These are phyloP conservation scores for Drosophila ustulata DNA, from an alignment of 2,888 invertebrate genomes.

Conservation along the genomic window DNA sequence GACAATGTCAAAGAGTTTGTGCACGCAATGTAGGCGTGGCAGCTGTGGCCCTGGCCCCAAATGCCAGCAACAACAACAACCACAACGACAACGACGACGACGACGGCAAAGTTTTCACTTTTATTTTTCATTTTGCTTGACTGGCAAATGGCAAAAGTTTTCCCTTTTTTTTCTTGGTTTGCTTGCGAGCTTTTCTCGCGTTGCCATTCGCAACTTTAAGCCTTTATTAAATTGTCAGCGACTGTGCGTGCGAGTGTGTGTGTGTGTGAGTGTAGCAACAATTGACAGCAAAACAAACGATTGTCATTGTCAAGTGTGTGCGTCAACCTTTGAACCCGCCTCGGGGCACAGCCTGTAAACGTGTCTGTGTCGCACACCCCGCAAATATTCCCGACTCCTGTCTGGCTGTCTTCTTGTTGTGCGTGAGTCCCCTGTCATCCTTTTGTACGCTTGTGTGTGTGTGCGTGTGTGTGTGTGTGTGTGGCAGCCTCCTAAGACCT, in stretches of 20 bases:
- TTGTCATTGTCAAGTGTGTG: conserved; percentile 80
- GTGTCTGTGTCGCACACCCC: conserved; percentile 23
- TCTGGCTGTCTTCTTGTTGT: conserved; percentile 7
- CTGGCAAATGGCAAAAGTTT: conserved; percentile 73
- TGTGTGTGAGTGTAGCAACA: conserved; percentile 53
- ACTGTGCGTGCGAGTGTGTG: conserved; percentile 6
- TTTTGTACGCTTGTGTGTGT: conserved; percentile 25
- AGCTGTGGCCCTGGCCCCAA: conserved; percentile 50
- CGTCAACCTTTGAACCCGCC: conserved; percentile 79
- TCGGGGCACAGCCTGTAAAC: conserved; percentile 39
- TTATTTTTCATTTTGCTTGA: conserved; percentile 55
- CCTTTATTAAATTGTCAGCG: conserved; percentile 70
- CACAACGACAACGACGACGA: conserved; percentile 25
- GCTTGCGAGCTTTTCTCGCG: conserved; percentile 18
- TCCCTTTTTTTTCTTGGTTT: conserved; percentile 18
- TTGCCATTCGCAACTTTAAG: conserved; percentile 68
- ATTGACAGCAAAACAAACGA: conserved; percentile 79
- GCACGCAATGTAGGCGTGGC: conserved; percentile 77
- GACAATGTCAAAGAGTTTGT: conserved; percentile 81
- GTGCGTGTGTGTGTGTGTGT: no score
- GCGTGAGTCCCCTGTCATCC: conserved; percentile 35
- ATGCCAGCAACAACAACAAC: conserved; percentile 21
- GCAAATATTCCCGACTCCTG: background rate
- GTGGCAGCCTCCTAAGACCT: conserved; percentile 24
- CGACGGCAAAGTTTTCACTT: conserved; percentile 68